Evolutionary conservation across 2,113 vertebrate genomes (phyloP), one percentile per base, ranked within the genome.

Genomic region (Mobula birostris): DNA sequence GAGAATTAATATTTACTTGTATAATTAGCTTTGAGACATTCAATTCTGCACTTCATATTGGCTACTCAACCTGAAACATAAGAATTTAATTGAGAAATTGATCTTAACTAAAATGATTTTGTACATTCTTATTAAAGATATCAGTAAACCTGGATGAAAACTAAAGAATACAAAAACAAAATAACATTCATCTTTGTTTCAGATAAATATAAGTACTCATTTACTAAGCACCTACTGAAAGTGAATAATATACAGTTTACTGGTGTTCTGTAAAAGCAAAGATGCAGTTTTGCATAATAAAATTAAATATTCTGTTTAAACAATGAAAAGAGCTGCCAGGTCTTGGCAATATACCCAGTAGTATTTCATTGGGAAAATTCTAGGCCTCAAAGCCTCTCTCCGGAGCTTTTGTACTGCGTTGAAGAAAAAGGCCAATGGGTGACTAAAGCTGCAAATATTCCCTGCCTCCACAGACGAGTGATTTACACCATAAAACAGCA

Each of bases 381-480:
- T 95, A 94, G 94, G 94, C 95, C 95, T 96, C 96, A 96, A 94
- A 95, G 94, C 94, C 74, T 94, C 94, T 95, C 95, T 94, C 48
- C 88, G 61, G 72, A 40, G 97, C 97, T 96, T 98, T 98, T 98
- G 97, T 98, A 94, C 96, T 95, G 94, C 94, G 95, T 95, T 96
- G 94, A 97, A 98, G 97, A 97, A 98, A 97, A 97, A 96, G 97
- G 96, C 96, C 0, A 97, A 97, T 96, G 97, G 96, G 95, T 97
- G 97, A 97, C 97, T 97, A 98, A 97, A 97, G 97, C 97, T 96
- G 96, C 96, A 97, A 97, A 97, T 97, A 97, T 97, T 96, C 97
- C 97, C 97, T 97, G 97, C 97, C 97, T 97, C 96, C 96, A 96
- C 97, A 98, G 98, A 97, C 95, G 94, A 95, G 95, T 96, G 96